Base-by-base conservation (phyloP, 2,888 invertebrate genomes). In the Schizotus pectinicornis region DNA sequence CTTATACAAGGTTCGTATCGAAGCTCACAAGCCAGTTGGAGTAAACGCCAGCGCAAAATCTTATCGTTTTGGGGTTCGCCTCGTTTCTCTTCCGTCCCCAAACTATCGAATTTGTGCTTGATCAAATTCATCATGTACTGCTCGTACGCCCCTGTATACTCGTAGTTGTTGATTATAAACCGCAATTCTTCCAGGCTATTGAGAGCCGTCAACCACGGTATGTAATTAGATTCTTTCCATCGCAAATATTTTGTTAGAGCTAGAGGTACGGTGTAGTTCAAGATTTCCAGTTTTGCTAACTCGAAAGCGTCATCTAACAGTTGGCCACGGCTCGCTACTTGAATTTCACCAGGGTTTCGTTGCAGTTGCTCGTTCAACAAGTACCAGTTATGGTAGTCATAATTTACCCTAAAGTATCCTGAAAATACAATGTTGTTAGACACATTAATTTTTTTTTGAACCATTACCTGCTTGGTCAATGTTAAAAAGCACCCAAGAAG, bases 221-320 rank as follows among this genome's bases (percentile, higher is more conserved):
- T 81, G 67, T 85, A 87, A 9, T 88, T 86, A 5, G 81, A 80
- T 67, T 88, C 88, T 0, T 85, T 84, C 0, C 78, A 79, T 54
- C 89, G 79, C 50, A 90, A 82, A 70, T 88, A 89, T 7, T 83
- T 82, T 6, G 87, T 84, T 13, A 91, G 70, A 1, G 85, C 83
- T 9, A 91, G 80, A 0, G 89, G 86, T 3, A 84, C 79, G 41
- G 80, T 80, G 73, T 89, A 88, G 68, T 85, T 77, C 0, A 88
- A 74, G 36, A 81, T 77, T 0, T 83, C 83, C 0, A 82, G 81
- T 69, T 86, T 83, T 8, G 88, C 88, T 6, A 88, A 74, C 71
- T 86, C 86, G 74, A 88, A 85, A 0, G 88, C 85, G 71, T 92
- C 92, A 71, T 91, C 89, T 6, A 92, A 82, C 0, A 92, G 79